A percentile compares a stretch with the other conserved stretches of the same genome.
These are phyloP conservation scores for Spatula versicolor DNA, from an alignment of 2,797 vertebrate species.

Conservation along the genomic window DNA sequence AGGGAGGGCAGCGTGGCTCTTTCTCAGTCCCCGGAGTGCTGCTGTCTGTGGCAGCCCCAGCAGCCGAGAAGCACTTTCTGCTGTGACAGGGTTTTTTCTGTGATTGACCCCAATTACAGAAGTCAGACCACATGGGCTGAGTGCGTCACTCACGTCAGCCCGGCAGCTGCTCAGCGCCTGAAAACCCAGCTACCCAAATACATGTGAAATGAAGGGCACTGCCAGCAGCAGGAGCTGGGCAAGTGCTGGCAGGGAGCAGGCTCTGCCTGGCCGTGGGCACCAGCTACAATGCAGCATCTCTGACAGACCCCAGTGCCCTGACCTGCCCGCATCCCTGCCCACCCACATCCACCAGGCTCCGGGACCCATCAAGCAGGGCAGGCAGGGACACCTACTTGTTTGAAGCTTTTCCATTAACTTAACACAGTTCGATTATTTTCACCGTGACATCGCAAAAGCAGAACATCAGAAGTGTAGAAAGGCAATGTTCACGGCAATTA, in stretches of 20 bases:
- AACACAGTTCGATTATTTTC: accelerated
- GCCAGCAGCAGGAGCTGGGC: accelerated
- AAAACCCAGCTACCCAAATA: not conserved
- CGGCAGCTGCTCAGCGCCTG: not conserved
- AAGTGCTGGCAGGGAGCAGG: not conserved
- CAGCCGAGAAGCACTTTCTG: not conserved
- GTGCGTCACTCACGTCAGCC: not conserved
- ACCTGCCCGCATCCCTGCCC: accelerated
- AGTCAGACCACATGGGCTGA: not conserved
- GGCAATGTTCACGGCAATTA: accelerated
- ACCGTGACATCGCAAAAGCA: accelerated
- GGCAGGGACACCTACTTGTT: accelerated
- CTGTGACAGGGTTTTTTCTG: not conserved
- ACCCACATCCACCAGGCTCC: accelerated
- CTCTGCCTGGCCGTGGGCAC: not conserved
- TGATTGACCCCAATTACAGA: conserved; percentile 56
- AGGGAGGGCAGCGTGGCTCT: not conserved
- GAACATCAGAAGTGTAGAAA: not conserved
- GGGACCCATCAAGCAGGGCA: not conserved
- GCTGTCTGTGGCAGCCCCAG: not conserved
- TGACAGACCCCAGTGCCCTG: not conserved
- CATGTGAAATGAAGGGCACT: accelerated
- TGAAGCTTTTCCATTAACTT: not conserved
- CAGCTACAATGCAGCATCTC: not conserved
- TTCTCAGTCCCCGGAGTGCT: accelerated